Evolutionary conservation across 2,113 vertebrate genomes (phyloP).

Genomic region (Melanerpes aurifrons): DNA sequence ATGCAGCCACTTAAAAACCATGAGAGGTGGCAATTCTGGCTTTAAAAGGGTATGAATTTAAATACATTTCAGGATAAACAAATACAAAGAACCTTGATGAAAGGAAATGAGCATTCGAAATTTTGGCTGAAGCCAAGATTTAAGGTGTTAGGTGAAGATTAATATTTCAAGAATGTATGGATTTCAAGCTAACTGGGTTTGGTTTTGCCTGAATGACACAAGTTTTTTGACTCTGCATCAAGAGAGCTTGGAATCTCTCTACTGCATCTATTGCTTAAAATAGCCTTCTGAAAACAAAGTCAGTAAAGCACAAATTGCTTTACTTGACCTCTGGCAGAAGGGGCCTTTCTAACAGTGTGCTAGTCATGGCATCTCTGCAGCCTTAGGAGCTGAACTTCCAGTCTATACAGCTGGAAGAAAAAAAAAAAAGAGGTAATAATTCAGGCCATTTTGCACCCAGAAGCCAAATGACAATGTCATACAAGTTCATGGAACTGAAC

Average conservation of each 20-base stretch:
- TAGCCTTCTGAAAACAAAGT: not conserved
- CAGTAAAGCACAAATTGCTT: not conserved
- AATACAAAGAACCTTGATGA: not conserved
- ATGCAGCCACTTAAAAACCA: not conserved
- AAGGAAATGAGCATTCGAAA: not conserved
- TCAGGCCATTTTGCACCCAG: not conserved
- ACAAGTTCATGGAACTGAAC: not conserved
- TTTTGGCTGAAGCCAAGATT: not conserved
- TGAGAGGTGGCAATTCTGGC: not conserved
- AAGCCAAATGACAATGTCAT: not conserved
- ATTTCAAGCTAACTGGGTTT: not conserved
- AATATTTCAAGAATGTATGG: not conserved
- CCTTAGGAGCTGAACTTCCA: not conserved
- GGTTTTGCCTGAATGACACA: not conserved
- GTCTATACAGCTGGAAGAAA: not conserved
- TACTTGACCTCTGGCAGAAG: not conserved
- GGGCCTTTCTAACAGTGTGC: not conserved
- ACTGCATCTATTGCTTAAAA: not conserved
- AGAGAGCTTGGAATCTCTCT: not conserved
- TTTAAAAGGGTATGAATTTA: not conserved
- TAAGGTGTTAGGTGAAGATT: fast-evolving
- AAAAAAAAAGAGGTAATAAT: not conserved
- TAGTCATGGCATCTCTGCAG: not conserved
- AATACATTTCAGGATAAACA: not conserved
- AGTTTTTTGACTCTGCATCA: not conserved